Base-by-base conservation (phyloP, 2,113 vertebrate genomes). In the Rhinolophus ferrumequinum region DNA sequence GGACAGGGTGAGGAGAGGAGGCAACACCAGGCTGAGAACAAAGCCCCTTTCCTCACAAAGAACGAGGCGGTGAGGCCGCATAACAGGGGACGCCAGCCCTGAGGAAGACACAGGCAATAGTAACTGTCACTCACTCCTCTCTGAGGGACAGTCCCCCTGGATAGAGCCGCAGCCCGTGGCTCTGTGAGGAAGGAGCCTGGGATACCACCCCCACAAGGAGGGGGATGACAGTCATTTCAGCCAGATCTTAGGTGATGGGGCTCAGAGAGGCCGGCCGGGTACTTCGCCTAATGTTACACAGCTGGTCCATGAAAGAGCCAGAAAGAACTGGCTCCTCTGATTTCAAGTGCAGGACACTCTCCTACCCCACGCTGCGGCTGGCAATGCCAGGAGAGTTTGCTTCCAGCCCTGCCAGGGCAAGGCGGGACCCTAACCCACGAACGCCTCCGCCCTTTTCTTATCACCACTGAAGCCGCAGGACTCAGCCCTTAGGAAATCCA, bases 401-500 rank as follows among this genome's bases (percentile, higher is more conserved):
- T 1, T 41, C 38, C 54, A 18, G 8, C 41, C 4, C 33, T 50
- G 26, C 3, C 14, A 5, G 38, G n/a, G 3, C 56, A 12, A 13
- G 1, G 44, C 62, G 9, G 56, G 56, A 13, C 80, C 88, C 76
- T 14, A 22, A 50, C 67, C 54, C 33, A 6, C 0, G 1, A n/a
- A 50, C 58, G 11, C 4, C 30, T 12, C 9, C 4, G 1, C 38
- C 89, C 21, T 64, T 26, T 35, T 38, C 66, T 41, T 22, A 26
- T 28, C 21, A 13, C 19, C 22, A 0, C 4, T 0, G 58, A 50
- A 15, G 58, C 50, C 8, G 28, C 79, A 21, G 60, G 50, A 56
- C 26, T 35, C 9, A 0, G 62, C 60, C 24, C 0, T 24, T 24
- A 13, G 0, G 2, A 67, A 67, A 8, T 21, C 15, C 66, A 19